These are phyloP conservation scores for Netelia inedita DNA, from an alignment of 2,888 invertebrate genomes.

Conservation along the genomic window DNA sequence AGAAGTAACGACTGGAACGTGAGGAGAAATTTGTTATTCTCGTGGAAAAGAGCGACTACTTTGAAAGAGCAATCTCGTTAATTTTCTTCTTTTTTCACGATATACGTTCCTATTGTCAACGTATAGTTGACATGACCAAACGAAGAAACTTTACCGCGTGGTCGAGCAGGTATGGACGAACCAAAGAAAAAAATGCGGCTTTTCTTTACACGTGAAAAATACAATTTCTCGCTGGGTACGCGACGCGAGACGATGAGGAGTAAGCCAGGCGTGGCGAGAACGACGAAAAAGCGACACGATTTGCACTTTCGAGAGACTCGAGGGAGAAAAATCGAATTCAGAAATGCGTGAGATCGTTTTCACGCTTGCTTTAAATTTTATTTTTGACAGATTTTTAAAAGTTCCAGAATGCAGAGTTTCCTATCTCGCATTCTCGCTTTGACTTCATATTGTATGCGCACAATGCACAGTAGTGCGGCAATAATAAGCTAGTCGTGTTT, in stretches of 20 bases:
- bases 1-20: slow-evolving; percentile 43
- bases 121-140: slow-evolving; percentile 2
- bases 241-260: slow-evolving; percentile 22
- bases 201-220: slow-evolving; percentile 40
- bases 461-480: neutral
- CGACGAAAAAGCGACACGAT: slow-evolving; percentile 2
- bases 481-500: slow-evolving; percentile 47
- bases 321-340: slow-evolving; percentile 56
- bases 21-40: slow-evolving; percentile 46
- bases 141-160: slow-evolving; percentile 44
- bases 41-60: slow-evolving; percentile 62
- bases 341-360: slow-evolving; percentile 70
- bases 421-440: slow-evolving; percentile 49
- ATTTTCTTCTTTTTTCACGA: slow-evolving; percentile 73
- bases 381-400: slow-evolving; percentile 1
- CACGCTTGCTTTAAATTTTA: slow-evolving; percentile 46
- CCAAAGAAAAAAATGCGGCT: slow-evolving; percentile 5
- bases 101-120: slow-evolving; percentile 65
- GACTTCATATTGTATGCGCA: slow-evolving; percentile 27
- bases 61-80: slow-evolving; percentile 76
- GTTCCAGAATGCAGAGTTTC: slow-evolving; percentile 24
- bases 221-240: slow-evolving; percentile 52
- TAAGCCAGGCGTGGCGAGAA: slow-evolving; percentile 52
- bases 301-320: slow-evolving; percentile 43
- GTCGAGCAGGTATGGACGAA: slow-evolving; percentile 15